phyloP scores from a whole-genome alignment of 64 coral and sea anemone genomes.

The Astreopora myriophthalma region DNA sequence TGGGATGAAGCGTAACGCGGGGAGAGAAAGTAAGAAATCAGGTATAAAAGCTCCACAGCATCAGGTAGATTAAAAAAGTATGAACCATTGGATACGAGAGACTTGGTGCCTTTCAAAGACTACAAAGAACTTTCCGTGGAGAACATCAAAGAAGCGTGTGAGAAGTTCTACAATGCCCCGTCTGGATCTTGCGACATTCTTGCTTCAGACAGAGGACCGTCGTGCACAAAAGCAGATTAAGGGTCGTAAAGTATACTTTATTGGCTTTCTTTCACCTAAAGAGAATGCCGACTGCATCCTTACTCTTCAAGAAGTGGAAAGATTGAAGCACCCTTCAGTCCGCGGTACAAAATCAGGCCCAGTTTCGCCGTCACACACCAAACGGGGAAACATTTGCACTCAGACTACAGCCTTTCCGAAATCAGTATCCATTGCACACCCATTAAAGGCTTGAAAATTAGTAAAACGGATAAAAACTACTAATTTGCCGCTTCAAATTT shows the following conservation, averaged over 20 bases:
- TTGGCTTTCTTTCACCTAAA: constrained; percentile 27
- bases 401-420: background rate
- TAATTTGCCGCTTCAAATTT: background rate
- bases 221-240: constrained; percentile 65
- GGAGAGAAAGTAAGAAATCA: constrained; percentile 20
- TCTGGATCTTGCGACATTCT: constrained; percentile 49
- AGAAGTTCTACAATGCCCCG: constrained; percentile 26
- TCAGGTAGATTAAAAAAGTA: constrained; percentile 33
- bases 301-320: background rate
- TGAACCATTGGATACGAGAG: constrained; percentile 38
- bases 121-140: constrained; percentile 33
- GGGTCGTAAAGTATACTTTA: constrained; percentile 34
- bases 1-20: background rate
- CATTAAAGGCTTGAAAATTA: constrained; percentile 24
- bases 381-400: background rate
- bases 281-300: background rate
- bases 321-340: background rate
- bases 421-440: constrained; percentile 4
- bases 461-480: background rate
- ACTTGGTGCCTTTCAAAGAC: constrained; percentile 20
- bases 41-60: background rate
- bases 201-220: constrained; percentile 52
- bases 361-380: background rate
- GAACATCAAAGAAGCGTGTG: constrained; percentile 50
- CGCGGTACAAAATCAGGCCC: background rate